Evolutionary conservation across 2,797 vertebrate species (phyloP).

Genomic region (Eulemur rubriventer): DNA sequence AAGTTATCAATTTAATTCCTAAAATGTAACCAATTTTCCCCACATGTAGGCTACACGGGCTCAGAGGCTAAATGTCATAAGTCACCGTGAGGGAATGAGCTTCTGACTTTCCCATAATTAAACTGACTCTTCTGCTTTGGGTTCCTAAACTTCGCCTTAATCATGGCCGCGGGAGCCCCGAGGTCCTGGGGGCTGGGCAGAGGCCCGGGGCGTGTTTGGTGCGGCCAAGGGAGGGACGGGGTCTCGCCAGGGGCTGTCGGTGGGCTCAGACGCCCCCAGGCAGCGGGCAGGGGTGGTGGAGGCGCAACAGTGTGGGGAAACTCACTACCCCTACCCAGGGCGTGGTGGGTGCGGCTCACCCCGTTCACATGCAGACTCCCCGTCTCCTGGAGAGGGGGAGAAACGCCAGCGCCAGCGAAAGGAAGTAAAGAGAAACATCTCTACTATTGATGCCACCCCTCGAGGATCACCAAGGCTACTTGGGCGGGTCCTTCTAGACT

Average conservation of each 20-base stretch:
- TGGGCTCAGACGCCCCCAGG: background rate
- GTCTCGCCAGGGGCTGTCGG: rapidly evolving
- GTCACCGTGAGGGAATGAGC: conserved; percentile 57
- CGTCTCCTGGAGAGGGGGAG: too few relatives aligned
- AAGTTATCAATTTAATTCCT: conserved; percentile 80
- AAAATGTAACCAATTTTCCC: conserved; percentile 68
- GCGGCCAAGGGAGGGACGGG: rapidly evolving
- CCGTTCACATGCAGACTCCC: background rate
- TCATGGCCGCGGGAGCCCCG: background rate
- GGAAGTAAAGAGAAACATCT: rapidly evolving
- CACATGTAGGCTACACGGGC: conserved; percentile 43
- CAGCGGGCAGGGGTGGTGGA: background rate
- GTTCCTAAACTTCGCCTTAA: background rate
- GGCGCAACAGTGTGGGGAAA: background rate
- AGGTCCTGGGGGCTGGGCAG: background rate
- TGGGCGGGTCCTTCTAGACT: rapidly evolving
- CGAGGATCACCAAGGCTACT: rapidly evolving
- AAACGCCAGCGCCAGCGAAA: rapidly evolving
- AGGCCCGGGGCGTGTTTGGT: rapidly evolving
- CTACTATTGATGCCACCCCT: rapidly evolving
- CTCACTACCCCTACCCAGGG: too few relatives aligned
- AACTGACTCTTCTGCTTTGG: conserved; percentile 34
- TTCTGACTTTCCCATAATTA: conserved; percentile 64
- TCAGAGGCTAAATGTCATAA: conserved; percentile 37
- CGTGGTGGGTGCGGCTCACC: rapidly evolving